Percentiles rank a stretch among this genome's conserved stretches.
Evolutionary conservation across 2,888 invertebrate genomes (phyloP).

Genomic region (Eupithecia exiguata): DNA sequence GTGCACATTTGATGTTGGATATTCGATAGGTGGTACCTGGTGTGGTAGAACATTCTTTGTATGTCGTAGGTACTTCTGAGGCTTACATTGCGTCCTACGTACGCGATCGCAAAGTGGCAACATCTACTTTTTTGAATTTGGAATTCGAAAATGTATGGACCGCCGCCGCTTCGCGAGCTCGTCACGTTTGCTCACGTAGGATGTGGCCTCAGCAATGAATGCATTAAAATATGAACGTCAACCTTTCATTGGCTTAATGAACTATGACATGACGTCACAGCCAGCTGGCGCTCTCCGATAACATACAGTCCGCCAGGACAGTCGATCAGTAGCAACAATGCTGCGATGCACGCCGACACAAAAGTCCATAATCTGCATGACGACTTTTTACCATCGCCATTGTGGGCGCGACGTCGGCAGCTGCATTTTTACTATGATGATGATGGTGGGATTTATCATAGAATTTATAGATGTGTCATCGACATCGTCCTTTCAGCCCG

Average conservation of each 20-base stretch:
- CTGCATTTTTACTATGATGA: conserved; percentile 54
- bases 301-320: conserved; percentile 61
- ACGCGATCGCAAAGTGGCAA: no score
- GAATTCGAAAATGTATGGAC: no score
- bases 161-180: no score
- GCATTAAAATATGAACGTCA: background rate
- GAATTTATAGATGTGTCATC: background rate
- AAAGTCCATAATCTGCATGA: conserved; percentile 81
- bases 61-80: no score
- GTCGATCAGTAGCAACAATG: conserved; percentile 70
- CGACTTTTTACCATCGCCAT: conserved; percentile 77
- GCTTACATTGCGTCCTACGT: no score
- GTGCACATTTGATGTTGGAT: background rate
- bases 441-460: conserved; percentile 8
- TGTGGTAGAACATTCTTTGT: no score
- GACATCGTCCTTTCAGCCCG: background rate
- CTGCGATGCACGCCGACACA: conserved; percentile 61
- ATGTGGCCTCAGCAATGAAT: background rate
- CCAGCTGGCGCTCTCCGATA: conserved; percentile 71
- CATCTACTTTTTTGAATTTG: no score
- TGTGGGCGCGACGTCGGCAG: conserved; percentile 69
- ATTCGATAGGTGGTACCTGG: background rate
- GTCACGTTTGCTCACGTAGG: no score
- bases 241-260: conserved; percentile 12
- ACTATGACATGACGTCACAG: conserved; percentile 44